Conservation (phyloP, 2,888 invertebrate species). For the Hanleya hanleyi region DNA sequence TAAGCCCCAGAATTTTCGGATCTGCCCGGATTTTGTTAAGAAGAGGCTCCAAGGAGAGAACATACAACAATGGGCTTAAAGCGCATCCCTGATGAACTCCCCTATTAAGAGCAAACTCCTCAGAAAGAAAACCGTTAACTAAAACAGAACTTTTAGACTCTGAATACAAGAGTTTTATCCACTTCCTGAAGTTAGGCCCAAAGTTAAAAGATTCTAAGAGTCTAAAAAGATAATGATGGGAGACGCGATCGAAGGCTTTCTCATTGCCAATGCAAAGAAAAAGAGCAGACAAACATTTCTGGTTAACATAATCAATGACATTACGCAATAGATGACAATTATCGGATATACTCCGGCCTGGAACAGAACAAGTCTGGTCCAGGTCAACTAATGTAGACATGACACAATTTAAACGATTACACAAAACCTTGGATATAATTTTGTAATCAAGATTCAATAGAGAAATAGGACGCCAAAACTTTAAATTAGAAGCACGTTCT, state of each 20-base stretch:
- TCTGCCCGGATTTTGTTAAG: background rate
- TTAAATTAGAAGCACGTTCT: background rate
- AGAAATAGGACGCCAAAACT: background rate
- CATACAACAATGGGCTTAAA: background rate
- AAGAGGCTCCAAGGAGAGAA: background rate
- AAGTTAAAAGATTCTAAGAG: background rate
- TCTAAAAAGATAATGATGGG: background rate
- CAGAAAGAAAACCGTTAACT: background rate
- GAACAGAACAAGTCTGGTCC: conserved; percentile 6
- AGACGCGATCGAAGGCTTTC: conserved; percentile 7
- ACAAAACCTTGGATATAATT: background rate
- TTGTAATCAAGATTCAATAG: background rate
- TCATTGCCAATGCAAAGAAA: conserved; percentile 2
- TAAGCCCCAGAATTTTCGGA: background rate
- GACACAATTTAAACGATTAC: background rate
- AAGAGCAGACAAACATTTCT: background rate
- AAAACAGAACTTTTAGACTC: conserved; percentile 1
- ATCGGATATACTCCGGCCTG: background rate
- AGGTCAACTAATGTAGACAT: background rate
- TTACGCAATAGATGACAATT: background rate
- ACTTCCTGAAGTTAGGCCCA: background rate
- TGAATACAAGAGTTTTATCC: background rate
- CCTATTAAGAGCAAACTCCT: background rate
- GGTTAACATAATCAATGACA: background rate
- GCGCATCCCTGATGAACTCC: conserved; percentile 2